Evolutionary conservation across 1,140 invertebrate genomes (phyloP).

Genomic region (Diorhabda elongata): DNA sequence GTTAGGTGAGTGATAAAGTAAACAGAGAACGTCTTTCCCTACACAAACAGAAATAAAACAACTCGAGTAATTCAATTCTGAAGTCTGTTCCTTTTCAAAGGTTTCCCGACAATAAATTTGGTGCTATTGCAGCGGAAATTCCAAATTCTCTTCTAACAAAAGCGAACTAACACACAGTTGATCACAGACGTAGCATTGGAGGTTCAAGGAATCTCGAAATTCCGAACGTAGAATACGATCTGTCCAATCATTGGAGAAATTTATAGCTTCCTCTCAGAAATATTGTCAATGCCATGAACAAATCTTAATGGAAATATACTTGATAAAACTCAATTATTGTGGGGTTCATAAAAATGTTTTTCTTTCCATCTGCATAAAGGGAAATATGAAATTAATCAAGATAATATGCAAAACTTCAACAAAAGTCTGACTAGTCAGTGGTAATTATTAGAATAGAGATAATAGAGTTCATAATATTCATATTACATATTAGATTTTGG

Average conservation of each 20-base stretch:
- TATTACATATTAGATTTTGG: too few species aligned
- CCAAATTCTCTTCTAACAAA: not conserved
- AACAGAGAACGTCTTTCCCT: not conserved
- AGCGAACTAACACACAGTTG: not conserved
- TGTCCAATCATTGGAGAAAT: not conserved
- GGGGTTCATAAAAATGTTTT: too few species aligned
- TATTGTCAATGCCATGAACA: not conserved
- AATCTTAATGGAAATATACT: too few species aligned
- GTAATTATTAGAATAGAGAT: too few species aligned
- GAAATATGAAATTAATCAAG: too few species aligned
- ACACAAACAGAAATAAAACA: not conserved
- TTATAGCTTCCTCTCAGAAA: not conserved
- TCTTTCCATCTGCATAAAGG: too few species aligned
- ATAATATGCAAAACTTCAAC: too few species aligned
- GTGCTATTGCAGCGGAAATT: not conserved
- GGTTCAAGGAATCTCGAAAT: not conserved
- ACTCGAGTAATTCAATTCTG: not conserved
- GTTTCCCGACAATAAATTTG: conserved; percentile 1
- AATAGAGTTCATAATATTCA: too few species aligned
- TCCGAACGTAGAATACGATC: not conserved
- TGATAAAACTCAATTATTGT: too few species aligned
- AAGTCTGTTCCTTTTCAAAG: not conserved
- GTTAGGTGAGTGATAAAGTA: not conserved
- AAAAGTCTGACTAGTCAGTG: too few species aligned
- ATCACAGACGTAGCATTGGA: not conserved